These are phyloP conservation scores for Cynodonichthys magdalenae DNA, from an alignment of 2,797 vertebrate genomes.

Conservation along the genomic window DNA sequence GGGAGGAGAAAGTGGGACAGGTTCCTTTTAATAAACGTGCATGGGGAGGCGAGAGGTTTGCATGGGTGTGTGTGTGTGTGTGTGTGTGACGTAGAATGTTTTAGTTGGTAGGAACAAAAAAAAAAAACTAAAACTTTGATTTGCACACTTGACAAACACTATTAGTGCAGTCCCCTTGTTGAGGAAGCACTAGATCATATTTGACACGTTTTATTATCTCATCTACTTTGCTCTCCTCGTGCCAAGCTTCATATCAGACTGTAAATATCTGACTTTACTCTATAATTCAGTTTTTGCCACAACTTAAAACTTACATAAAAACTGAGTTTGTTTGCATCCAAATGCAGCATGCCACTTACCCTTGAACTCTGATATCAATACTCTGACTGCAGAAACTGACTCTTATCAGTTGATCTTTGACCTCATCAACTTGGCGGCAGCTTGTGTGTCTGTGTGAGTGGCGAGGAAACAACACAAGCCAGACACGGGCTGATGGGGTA, in stretches of 20 bases:
- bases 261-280: too few species aligned
- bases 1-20: conserved; percentile 58
- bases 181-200: conserved; percentile 10
- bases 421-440: conserved; percentile 29
- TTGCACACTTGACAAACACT: conserved; percentile 21
- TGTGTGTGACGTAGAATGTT: conserved; percentile 17
- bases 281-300: too few species aligned
- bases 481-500: neutral
- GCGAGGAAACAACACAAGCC: conserved; percentile 4
- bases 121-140: conserved; percentile 24
- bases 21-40: conserved; percentile 67
- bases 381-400: conserved; percentile 3
- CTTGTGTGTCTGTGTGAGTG: conserved; percentile 12
- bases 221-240: too few species aligned
- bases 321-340: neutral
- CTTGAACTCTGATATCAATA: conserved; percentile 1
- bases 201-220: too few species aligned
- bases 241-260: too few species aligned
- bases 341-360: neutral
- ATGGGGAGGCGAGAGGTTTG: conserved; percentile 41
- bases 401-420: conserved; percentile 45
- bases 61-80: conserved; percentile 13
- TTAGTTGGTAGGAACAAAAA: neutral
- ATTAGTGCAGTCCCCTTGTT: conserved; percentile 23
- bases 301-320: neutral